Base-by-base conservation (phyloP, 2,113 vertebrate species). In the Gorsachius goisagi region DNA sequence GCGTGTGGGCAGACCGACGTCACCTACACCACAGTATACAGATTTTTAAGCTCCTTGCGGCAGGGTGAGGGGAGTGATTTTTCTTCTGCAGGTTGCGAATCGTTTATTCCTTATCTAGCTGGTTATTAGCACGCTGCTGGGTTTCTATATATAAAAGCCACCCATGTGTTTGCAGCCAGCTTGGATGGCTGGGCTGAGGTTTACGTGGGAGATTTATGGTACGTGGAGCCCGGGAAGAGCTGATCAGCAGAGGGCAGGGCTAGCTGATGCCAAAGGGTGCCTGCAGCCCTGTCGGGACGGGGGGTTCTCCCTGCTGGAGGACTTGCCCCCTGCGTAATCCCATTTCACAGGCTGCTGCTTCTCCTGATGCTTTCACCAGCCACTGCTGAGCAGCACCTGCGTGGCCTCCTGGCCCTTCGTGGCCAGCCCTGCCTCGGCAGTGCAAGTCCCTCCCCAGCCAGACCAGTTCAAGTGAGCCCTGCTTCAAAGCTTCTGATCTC, bases 1-100 rank as follows among this genome's bases (percentile, higher is more conserved):
- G 88, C 16, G 30, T 95, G 97, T 97, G 66, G 97, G 97, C 97
- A 96, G 97, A 92, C 32, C 77, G 18, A 78, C 95, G 76, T 97
- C 97, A 97, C 85, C 78, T 33, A 21, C 63, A 66, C n/a, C 76
- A 85, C 76, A 23, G 79, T 26, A 50, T 27, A 68, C 62, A 9
- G 58, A 49, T 88, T 76, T 59, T 67, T 33, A 56, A 80, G 88
- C 90, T 87, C 30, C 86, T 66, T 63, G 92, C 11, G 9, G 74
- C 82, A 66, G 60, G 24, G 66, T 47, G 45, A 80, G 37, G 45
- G 66, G 80, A 95, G 68, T 89, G 28, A 32, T 77, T 83, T 90
- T 58, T 72, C 88, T 89, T 80, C 68, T 85, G 90, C 88, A 41
- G 45, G 66, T 50, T 93, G 88, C 12, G 3, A 84, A 79, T 90